A percentile compares a stretch with the other conserved stretches of the same genome.
phyloP scores from a whole-genome alignment of 2,113 vertebrate species.

The Heloderma charlesbogerti region DNA sequence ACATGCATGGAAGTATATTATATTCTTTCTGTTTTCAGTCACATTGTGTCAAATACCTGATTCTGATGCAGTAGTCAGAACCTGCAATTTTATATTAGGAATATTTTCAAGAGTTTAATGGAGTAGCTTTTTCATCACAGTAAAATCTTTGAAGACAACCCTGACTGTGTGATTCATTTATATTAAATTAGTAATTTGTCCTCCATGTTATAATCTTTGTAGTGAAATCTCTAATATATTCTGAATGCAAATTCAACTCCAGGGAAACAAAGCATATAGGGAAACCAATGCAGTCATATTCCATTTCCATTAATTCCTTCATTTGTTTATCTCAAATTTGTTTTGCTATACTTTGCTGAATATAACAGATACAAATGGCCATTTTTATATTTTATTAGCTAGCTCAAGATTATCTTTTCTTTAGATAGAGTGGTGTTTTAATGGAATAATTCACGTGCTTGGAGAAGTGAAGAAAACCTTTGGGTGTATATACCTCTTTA shows the following conservation, averaged over 20 bases:
- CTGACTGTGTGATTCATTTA: constrained; percentile 49
- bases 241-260: constrained; percentile 46
- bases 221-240: constrained; percentile 28
- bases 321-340: constrained; percentile 47
- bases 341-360: constrained; percentile 34
- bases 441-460: constrained; percentile 16
- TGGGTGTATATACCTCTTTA: background rate
- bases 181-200: constrained; percentile 58
- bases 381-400: constrained; percentile 5
- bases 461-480: background rate
- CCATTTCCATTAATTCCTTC: constrained; percentile 46
- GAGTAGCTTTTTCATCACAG: constrained; percentile 45
- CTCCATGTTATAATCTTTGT: constrained; percentile 43
- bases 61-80: constrained; percentile 25
- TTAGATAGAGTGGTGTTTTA: background rate
- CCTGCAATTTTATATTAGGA: constrained; percentile 41
- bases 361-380: constrained; percentile 8
- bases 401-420: constrained; percentile 8
- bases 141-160: constrained; percentile 30
- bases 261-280: constrained; percentile 42
- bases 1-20: background rate
- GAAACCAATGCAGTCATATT: constrained; percentile 27
- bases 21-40: constrained; percentile 18
- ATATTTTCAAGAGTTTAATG: constrained; percentile 45
- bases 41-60: constrained; percentile 48